Conservation (phyloP, 1,140 invertebrate species). For the Drosophila asahinai region DNA sequence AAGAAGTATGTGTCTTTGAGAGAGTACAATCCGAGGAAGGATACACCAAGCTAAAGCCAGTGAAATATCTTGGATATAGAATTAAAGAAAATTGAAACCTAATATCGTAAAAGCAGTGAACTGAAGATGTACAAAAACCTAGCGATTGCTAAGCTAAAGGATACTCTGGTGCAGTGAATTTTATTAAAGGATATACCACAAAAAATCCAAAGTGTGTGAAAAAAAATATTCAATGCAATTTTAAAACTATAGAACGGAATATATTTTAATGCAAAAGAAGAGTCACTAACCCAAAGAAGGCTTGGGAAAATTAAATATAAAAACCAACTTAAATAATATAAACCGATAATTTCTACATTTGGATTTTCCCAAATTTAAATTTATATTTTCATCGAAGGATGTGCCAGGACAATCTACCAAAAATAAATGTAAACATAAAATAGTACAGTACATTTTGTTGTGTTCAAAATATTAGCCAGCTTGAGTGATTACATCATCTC, state of each 20-base stretch:
- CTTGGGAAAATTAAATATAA: background rate
- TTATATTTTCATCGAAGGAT: background rate
- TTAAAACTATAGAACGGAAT: background rate
- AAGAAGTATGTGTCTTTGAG: slow-evolving; percentile 57
- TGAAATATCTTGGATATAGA: background rate
- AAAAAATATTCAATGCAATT: background rate
- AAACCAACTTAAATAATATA: background rate
- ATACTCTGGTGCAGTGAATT: background rate
- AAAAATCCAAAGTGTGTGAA: background rate
- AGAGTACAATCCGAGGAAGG: background rate
- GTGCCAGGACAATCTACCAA: background rate
- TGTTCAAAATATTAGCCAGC: background rate
- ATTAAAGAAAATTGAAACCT: background rate
- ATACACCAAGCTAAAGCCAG: background rate
- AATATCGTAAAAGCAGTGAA: slow-evolving; percentile 1
- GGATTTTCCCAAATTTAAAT: background rate
- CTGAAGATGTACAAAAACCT: background rate
- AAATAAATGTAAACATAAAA: background rate
- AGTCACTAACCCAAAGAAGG: background rate
- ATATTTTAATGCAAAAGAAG: background rate
- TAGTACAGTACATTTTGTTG: background rate
- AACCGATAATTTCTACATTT: too few relatives aligned
- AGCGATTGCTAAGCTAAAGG: background rate
- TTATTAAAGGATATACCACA: background rate
- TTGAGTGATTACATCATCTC: slow-evolving; percentile 57